Conservation (phyloP, 2,888 invertebrate species). For the Callimorpha dominula region DNA sequence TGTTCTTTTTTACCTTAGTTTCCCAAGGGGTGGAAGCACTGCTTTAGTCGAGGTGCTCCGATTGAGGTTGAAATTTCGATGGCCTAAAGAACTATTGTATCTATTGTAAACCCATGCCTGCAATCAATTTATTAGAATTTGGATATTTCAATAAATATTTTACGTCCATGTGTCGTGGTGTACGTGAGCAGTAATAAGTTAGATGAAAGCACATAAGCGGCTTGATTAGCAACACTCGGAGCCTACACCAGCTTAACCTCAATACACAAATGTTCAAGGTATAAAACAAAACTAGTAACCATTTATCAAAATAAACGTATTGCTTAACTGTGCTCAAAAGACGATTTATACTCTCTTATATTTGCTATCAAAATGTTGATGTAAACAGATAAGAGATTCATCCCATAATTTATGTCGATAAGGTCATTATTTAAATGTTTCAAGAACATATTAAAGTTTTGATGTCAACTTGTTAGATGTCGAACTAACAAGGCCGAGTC, state of each 20-base stretch:
- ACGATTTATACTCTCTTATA: slow-evolving; percentile 13
- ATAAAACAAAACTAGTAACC: slow-evolving; percentile 3
- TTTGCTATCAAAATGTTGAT: slow-evolving; percentile 14
- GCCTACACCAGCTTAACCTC: slow-evolving; percentile 5
- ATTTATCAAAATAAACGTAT: slow-evolving; percentile 12
- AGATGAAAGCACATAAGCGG: not conserved
- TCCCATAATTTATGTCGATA: slow-evolving; percentile 40
- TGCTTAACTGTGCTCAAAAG: slow-evolving; percentile 2
- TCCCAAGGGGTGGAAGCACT: no score
- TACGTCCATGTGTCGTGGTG: not conserved
- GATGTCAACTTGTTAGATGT: slow-evolving; percentile 39
- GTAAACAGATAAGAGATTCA: slow-evolving; percentile 28
- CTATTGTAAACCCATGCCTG: not conserved
- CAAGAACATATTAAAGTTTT: slow-evolving; percentile 28
- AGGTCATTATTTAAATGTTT: slow-evolving; percentile 52
- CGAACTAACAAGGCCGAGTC: slow-evolving; percentile 33
- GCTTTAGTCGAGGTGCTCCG: no score
- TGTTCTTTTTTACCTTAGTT: no score
- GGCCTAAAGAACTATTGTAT: no score
- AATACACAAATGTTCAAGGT: slow-evolving; percentile 8
- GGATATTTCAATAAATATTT: no score
- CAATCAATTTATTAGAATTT: not conserved
- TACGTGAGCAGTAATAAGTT: not conserved
- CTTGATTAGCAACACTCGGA: slow-evolving; percentile 5
- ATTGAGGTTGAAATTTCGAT: no score